These are phyloP conservation scores for Nothobranchius furzeri DNA, from an alignment of 2,113 vertebrate genomes.

Conservation along the genomic window DNA sequence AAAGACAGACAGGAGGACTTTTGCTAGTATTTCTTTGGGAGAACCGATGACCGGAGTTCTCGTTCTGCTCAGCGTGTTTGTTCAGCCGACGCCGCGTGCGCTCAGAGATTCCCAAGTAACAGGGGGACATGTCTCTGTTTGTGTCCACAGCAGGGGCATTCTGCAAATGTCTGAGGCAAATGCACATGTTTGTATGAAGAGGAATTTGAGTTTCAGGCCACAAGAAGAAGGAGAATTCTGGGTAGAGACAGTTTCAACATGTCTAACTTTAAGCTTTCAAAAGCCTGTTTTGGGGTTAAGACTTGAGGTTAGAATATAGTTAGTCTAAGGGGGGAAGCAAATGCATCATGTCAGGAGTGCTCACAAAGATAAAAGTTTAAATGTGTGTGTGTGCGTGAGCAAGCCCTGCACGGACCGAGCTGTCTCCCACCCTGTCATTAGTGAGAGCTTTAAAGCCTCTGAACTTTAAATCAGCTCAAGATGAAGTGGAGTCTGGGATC, in stretches of 20 bases:
- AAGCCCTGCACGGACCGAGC: slow-evolving; percentile 24
- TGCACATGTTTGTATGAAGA: slow-evolving; percentile 7
- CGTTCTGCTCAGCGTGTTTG: slow-evolving; percentile 52
- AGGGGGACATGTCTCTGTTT: slow-evolving; percentile 44
- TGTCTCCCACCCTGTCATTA: slow-evolving; percentile 72
- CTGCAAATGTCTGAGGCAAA: slow-evolving; percentile 25
- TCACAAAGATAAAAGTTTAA: slow-evolving; percentile 7
- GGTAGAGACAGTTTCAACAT: neutral
- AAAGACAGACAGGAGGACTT: slow-evolving; percentile 53
- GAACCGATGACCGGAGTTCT: slow-evolving; percentile 1
- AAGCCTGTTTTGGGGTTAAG: neutral
- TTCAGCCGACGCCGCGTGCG: slow-evolving; percentile 53
- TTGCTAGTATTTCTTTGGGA: slow-evolving; percentile 48
- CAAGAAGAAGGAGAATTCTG: neutral
- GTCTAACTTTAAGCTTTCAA: neutral
- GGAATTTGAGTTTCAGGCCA: neutral
- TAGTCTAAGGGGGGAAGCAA: slow-evolving; percentile 1
- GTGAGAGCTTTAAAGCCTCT: slow-evolving; percentile 68
- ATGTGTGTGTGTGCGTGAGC: neutral
- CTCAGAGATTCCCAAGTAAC: slow-evolving; percentile 55
- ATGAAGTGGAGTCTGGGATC: slow-evolving; percentile 69
- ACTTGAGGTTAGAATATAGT: slow-evolving; percentile 9
- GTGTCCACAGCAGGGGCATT: slow-evolving; percentile 36
- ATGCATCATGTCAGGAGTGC: neutral
- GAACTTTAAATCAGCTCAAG: slow-evolving; percentile 76